A percentile compares a stretch with the other conserved stretches of the same genome.
These are phyloP conservation scores for Hirtodrosophila trivittata DNA, from an alignment of 2,888 invertebrate genomes.

Conservation along the genomic window DNA sequence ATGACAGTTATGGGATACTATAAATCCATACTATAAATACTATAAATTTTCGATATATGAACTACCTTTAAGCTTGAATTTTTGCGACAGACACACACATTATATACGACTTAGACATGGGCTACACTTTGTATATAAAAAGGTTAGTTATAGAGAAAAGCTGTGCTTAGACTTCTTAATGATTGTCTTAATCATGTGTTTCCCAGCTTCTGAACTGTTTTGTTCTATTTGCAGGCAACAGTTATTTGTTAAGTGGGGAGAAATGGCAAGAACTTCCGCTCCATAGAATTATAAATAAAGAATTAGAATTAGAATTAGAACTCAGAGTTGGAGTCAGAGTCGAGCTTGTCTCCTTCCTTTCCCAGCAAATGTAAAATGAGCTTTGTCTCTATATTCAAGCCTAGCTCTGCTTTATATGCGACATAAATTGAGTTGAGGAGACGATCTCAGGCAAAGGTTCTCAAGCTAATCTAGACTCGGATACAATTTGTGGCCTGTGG, in stretches of 20 bases:
- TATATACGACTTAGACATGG: too few species aligned
- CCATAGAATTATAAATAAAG: conserved; percentile 24
- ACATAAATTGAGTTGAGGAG: conserved; percentile 16
- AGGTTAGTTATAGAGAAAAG: not conserved
- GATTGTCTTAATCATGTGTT: not conserved
- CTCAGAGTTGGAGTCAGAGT: conserved; percentile 8
- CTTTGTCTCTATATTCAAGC: conserved; percentile 10
- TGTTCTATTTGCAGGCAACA: not conserved
- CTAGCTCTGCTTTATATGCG: conserved; percentile 20
- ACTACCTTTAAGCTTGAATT: too few species aligned
- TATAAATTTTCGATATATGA: too few species aligned
- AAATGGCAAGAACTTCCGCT: conserved; percentile 55
- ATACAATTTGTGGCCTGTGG: conserved; percentile 24
- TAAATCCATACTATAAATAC: too few species aligned
- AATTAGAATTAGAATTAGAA: conserved; percentile 18
- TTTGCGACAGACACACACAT: too few species aligned
- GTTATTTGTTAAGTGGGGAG: conserved; percentile 12
- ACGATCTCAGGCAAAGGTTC: conserved; percentile 32
- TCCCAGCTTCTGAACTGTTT: not conserved
- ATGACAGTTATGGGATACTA: too few species aligned
- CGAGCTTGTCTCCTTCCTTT: conserved; percentile 21
- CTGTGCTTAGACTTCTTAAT: not conserved
- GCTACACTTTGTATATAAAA: too few species aligned
- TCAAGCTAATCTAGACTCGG: conserved; percentile 29
- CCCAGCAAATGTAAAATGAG: conserved; percentile 5